phyloP scores from a whole-genome alignment of 2,888 invertebrate species.

The Caenorhabditis macrosperma region DNA sequence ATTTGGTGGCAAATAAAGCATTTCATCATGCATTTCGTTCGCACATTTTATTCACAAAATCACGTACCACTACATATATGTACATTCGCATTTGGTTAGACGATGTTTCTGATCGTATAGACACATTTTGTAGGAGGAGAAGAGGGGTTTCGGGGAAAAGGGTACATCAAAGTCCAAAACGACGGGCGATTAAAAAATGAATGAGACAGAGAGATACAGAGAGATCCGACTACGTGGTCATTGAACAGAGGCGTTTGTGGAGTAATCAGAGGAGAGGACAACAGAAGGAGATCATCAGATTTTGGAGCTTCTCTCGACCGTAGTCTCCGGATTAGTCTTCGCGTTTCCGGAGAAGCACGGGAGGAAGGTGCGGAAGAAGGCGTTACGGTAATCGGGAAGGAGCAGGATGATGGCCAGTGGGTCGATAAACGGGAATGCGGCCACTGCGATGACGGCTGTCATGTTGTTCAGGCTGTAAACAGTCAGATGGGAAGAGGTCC shows the following conservation, averaged over 20 bases:
- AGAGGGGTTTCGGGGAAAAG: neutral
- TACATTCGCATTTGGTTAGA: no score
- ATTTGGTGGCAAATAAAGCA: slow-evolving; percentile 44
- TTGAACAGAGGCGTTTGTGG: no score
- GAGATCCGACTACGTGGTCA: no score
- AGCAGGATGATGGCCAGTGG: slow-evolving; percentile 41
- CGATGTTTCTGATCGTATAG: neutral
- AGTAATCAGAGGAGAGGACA: neutral
- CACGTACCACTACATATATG: neutral
- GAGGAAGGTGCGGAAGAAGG: slow-evolving; percentile 24
- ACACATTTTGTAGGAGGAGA: neutral
- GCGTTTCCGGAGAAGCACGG: slow-evolving; percentile 5
- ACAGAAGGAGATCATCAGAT: neutral
- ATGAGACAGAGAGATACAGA: no score
- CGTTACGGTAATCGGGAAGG: slow-evolving; percentile 40
- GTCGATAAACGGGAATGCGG: slow-evolving; percentile 47
- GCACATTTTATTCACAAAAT: neutral
- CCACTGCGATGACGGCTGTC: slow-evolving; percentile 46
- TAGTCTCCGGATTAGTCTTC: slow-evolving; percentile 31
- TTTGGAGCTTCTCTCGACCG: slow-evolving; percentile 30
- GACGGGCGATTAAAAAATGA: neutral
- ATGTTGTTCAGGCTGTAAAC: slow-evolving; percentile 48
- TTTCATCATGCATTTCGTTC: slow-evolving; percentile 26
- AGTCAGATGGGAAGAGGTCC: no score
- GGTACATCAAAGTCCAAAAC: neutral